Evolutionary conservation across 1,140 invertebrate species (phyloP), one percentile per base, ranked within the genome.

Genomic region (Neodiprion fabricii): DNA sequence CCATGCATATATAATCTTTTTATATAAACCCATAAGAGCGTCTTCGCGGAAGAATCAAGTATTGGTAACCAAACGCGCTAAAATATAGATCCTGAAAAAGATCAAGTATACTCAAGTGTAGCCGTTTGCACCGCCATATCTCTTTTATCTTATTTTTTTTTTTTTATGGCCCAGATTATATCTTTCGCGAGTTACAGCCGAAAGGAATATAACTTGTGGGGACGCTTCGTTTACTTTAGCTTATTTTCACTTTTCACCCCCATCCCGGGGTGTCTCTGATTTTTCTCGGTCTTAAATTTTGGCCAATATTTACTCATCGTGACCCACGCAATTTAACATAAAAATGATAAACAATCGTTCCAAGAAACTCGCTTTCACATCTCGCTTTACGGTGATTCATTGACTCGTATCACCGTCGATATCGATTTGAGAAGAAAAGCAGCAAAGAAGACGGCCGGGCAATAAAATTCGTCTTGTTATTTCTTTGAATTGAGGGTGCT

Each of bases 1-100:
- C 79, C 67, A 78, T 78, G 77, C 77, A 74, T 79, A 77, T 79
- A 78, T 80, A 73, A 76, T 74, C 73, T 74, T 74, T 72, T 69
- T 74, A 75, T 75, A 74, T 67, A 72, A 71, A 28, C 67, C 75
- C 69, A 61, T 61, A 61, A 61, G 53, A 61, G 53, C 53, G 11
- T 17, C 53, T 61, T 61, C n/a, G 11, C n/a, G 11, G 11, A 61
- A 11, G 8, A 61, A 61, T 61, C n/a, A 61, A 61, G 53, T 61
- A 61, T 61, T 61, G 11, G 53, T 61, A 61, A 61, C 53, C 53
- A 61, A 61, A 61, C 11, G 11, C 2, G 53, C 4, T 61, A 61
- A 61, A 61, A 61, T 61, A 61, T 61, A 61, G 53, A 61, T 17
- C 4, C 53, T 61, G 11, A 17, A 61, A 61, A 61, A 61, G 53